These are phyloP conservation scores for Lasioglossum marginatum DNA, from an alignment of 2,888 invertebrate species.

Conservation along the genomic window DNA sequence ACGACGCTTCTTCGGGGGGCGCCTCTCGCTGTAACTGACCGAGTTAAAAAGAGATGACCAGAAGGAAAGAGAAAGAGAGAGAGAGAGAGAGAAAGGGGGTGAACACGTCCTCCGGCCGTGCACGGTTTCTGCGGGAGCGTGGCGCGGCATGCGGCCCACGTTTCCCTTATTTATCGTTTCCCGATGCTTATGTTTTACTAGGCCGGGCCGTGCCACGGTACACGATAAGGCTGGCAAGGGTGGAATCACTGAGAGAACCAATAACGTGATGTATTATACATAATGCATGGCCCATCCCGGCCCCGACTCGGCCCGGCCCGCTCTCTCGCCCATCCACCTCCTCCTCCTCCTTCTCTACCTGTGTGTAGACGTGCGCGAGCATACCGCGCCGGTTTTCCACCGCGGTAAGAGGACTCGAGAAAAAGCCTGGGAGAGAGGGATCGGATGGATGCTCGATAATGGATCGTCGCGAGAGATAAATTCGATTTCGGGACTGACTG, in stretches of 20 bases:
- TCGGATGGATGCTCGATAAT: constrained; percentile 74
- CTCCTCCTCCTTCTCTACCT: constrained; percentile 59
- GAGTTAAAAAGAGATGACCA: constrained; percentile 18
- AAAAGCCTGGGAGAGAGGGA: constrained; percentile 41
- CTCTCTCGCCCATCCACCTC: background rate
- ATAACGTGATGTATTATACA: constrained; percentile 85
- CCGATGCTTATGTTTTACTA: constrained; percentile 85
- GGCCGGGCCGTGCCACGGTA: constrained; percentile 79
- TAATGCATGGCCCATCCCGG: constrained; percentile 82
- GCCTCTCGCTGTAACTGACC: constrained; percentile 32
- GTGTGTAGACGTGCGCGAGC: constrained; percentile 65
- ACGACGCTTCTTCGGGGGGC: constrained; percentile 46
- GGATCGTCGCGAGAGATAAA: constrained; percentile 78
- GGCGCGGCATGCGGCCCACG: constrained; percentile 83
- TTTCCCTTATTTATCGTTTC: constrained; percentile 85
- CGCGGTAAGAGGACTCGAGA: constrained; percentile 31
- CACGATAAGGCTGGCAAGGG: constrained; percentile 83
- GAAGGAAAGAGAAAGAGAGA: constrained; percentile 17
- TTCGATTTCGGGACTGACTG: constrained; percentile 73
- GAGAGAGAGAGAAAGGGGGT: background rate
- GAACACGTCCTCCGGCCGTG: constrained; percentile 58
- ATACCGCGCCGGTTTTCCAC: constrained; percentile 40
- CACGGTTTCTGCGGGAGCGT: constrained; percentile 60
- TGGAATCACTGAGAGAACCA: constrained; percentile 84
- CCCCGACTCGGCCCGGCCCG: constrained; percentile 54